These are phyloP conservation scores for Chrysomela aeneicollis DNA, from an alignment of 2,888 invertebrate genomes.

Conservation along the genomic window DNA sequence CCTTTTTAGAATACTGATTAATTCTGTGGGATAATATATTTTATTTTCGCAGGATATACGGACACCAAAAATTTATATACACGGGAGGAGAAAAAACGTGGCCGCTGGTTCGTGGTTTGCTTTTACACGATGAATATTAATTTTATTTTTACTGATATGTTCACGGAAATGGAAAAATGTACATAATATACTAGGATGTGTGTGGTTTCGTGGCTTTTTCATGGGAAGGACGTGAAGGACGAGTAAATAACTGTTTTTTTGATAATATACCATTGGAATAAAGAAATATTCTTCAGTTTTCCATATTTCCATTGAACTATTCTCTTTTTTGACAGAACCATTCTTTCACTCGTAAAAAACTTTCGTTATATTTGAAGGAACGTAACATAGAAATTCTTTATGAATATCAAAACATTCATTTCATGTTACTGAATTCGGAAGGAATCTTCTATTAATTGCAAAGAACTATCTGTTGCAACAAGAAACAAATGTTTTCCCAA, in stretches of 20 bases:
- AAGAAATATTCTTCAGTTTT: too few species aligned
- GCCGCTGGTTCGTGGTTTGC: conserved; percentile 36
- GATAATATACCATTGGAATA: background rate
- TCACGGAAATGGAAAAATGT: conserved; percentile 7
- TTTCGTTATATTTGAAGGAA: too few species aligned
- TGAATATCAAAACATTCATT: too few species aligned
- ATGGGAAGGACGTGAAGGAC: background rate
- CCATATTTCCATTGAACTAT: too few species aligned
- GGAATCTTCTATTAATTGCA: too few species aligned
- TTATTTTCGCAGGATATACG: conserved; percentile 51
- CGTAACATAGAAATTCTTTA: too few species aligned
- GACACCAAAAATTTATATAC: conserved; percentile 48
- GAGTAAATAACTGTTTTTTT: background rate
- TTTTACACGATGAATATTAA: conserved; percentile 53
- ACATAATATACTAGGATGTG: background rate
- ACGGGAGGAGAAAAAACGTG: conserved; percentile 44
- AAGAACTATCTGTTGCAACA: too few species aligned
- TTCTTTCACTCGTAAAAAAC: too few species aligned
- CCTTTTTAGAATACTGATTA: conserved; percentile 59
- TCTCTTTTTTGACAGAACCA: too few species aligned
- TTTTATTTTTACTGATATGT: conserved; percentile 44
- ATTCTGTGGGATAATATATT: conserved; percentile 56
- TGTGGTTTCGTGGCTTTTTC: background rate
- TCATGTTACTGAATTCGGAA: too few species aligned
- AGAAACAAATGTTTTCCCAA: too few species aligned